A percentile compares a stretch with the other conserved stretches of the same genome.
These are phyloP conservation scores for Diachasmimorpha longicaudata DNA, from an alignment of 1,140 invertebrate species.

Conservation along the genomic window DNA sequence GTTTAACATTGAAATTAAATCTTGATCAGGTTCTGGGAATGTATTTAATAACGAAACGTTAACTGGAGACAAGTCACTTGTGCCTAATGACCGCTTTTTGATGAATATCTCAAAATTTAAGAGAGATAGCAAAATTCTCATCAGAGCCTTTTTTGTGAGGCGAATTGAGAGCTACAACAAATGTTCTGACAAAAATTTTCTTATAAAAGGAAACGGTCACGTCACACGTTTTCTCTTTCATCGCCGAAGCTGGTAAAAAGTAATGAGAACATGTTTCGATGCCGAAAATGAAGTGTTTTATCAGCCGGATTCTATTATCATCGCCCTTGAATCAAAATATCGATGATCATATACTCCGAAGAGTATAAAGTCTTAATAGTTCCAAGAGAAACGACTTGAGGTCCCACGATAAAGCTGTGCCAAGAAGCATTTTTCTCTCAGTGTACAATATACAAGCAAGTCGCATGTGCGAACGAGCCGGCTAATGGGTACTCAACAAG, in stretches of 20 bases:
- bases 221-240: too few species aligned
- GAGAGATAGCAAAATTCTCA: too few species aligned
- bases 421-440: slow-evolving; percentile 1
- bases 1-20: too few species aligned
- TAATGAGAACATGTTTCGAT: neutral
- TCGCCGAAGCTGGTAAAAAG: neutral
- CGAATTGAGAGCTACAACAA: too few species aligned
- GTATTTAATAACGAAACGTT: too few species aligned
- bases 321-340: slow-evolving; percentile 5
- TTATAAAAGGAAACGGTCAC: too few species aligned
- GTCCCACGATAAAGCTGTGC: neutral
- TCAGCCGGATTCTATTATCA: neutral
- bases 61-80: too few species aligned
- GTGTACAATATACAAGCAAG: neutral
- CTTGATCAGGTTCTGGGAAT: too few species aligned
- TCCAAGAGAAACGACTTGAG: slow-evolving; percentile 6
- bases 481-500: slow-evolving; percentile 9
- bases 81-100: too few species aligned
- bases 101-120: too few species aligned
- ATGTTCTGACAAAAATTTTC: too few species aligned
- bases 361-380: neutral
- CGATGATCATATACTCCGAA: neutral
- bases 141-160: too few species aligned
- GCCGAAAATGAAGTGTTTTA: neutral
- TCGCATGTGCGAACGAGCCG: slow-evolving; percentile 6